phyloP scores from a whole-genome alignment of 1,140 invertebrate species.

The Pinna nobilis region DNA sequence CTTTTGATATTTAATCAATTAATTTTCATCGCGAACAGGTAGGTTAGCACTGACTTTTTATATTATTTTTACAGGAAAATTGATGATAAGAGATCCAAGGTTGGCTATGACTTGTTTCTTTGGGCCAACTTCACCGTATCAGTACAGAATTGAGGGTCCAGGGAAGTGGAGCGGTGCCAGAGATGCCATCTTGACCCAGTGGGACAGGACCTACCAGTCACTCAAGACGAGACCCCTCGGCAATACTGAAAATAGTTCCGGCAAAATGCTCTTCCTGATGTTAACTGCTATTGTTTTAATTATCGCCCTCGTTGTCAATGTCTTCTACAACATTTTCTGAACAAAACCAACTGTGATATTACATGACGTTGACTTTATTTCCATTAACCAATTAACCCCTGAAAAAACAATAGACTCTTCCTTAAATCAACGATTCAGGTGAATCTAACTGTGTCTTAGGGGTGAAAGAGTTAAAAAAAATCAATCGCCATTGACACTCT shows the following conservation, averaged over 20 bases:
- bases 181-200: conserved; percentile 65
- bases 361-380: too few species aligned
- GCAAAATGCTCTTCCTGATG: not conserved
- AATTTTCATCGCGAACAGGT: not conserved
- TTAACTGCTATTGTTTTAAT: not conserved
- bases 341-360: too few species aligned
- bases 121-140: conserved; percentile 75
- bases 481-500: too few species aligned
- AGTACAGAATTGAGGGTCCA: conserved; percentile 75
- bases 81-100: conserved; percentile 67
- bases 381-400: too few species aligned
- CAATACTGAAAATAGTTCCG: not conserved
- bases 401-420: too few species aligned
- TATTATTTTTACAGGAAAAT: conserved; percentile 42
- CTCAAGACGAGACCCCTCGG: conserved; percentile 49
- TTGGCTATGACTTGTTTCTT: conserved; percentile 69
- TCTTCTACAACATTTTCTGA: too few species aligned
- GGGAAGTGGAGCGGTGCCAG: conserved; percentile 74
- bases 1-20: not conserved
- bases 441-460: too few species aligned
- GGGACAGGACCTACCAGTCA: conserved; percentile 47
- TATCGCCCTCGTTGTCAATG: too few species aligned
- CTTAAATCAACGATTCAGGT: too few species aligned
- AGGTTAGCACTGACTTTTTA: not conserved
- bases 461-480: too few species aligned